Base-by-base conservation (phyloP, 2,888 invertebrate genomes). In the Aphidius colemani region DNA sequence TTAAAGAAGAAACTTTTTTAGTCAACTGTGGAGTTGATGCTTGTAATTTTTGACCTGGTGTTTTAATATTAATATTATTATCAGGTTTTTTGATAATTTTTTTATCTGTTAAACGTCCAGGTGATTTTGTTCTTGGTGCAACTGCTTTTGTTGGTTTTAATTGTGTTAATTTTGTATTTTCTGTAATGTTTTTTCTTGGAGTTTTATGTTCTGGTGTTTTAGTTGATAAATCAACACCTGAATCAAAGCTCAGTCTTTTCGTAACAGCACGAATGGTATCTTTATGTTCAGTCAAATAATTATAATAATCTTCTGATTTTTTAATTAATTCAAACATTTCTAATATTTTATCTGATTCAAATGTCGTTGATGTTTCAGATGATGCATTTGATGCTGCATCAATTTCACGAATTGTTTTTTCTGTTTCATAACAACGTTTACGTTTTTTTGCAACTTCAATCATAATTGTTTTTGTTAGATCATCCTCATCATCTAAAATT, bases 341-440 rank as follows among this genome's bases (percentile, higher is more conserved):
- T 30, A 30, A 30, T 30, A 30, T 30, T 30, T 30, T 30, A 30
- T 30, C 30, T 30, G 30, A 30, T 30, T 30, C 30, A 30, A 30
- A 30, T 30, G 30, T 30, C 30, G 5, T 30, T 30, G 30, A 30
- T 30, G 30, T 30, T 30, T 30, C 30, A 30, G 30, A 30, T 30
- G 63, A 61, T 1, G 51, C 59, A 13, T 57, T 53, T 49, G 69
- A 68, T 3, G 75, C 74, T 7, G 68, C 65, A 56, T 71, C 71
- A n/a, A 79, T 78, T 61, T 78, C 75, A 56, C 73, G 66, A 67
- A 80, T 75, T 49, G 72, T 59, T 50, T 74, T 74, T 1, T 75
- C 79, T 7, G 78, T 78, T 48, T 80, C 76, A n/a, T 79, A 69
- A 53, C 80, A 80, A 30, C 78, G 72, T 11, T 76, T 75, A n/a